Evolutionary conservation across 2,888 invertebrate species (phyloP).

Genomic region (Agrilus mali): DNA sequence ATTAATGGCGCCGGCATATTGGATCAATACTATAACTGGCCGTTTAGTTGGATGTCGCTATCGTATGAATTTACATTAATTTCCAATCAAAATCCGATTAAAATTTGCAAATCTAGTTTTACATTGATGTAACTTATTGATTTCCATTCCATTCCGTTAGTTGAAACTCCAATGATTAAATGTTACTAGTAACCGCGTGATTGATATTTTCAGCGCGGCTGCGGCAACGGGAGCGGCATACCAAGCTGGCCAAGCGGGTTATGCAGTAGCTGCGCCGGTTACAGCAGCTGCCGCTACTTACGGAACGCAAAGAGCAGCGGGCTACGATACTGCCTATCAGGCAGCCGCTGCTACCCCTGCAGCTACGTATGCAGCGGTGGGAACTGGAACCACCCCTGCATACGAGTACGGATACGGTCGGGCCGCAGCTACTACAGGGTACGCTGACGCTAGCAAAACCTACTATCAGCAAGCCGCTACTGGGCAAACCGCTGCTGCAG

Average conservation of each 20-base stretch:
- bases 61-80: background rate
- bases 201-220: constrained; percentile 36
- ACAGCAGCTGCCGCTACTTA: constrained; percentile 74
- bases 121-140: background rate
- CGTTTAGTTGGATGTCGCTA: constrained; percentile 5
- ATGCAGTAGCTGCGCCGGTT: constrained; percentile 70
- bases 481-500: constrained; percentile 48
- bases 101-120: no score
- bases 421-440: constrained; percentile 32
- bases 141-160: background rate
- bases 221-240: constrained; percentile 73
- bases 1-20: constrained; percentile 33
- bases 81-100: no score
- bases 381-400: constrained; percentile 42
- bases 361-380: constrained; percentile 40
- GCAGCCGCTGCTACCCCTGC: constrained; percentile 69
- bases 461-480: constrained; percentile 76
- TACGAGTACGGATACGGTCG: constrained; percentile 60
- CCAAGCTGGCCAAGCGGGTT: constrained; percentile 71
- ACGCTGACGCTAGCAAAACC: constrained; percentile 71
- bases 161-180: background rate
- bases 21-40: constrained; percentile 28
- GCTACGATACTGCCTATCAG: constrained; percentile 74
- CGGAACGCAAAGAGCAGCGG: constrained; percentile 69
- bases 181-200: background rate